Conservation (phyloP, 2,888 invertebrate genomes). For the Drosophila leonis region DNA sequence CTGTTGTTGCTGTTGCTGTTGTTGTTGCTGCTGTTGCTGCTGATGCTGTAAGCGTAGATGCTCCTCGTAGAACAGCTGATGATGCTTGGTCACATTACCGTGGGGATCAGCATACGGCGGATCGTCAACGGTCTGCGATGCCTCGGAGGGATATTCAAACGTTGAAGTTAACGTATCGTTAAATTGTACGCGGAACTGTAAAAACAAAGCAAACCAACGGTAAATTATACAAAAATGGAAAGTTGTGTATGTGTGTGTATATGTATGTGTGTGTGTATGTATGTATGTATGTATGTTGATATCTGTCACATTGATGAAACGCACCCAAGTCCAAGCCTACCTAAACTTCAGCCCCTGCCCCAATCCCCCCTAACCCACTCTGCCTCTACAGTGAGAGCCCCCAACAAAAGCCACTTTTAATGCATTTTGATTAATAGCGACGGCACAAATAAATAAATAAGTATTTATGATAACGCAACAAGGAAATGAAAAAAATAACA, state of each 20-base stretch:
- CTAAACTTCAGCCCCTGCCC: not conserved
- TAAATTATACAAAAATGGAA: constrained; percentile 2
- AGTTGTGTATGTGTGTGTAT: constrained; percentile 28
- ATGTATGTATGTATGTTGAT: constrained; percentile 42
- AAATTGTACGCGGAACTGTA: constrained; percentile 95
- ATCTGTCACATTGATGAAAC: constrained; percentile 66
- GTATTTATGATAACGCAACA: constrained; percentile 44
- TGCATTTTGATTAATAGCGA: constrained; percentile 67
- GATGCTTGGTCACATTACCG: constrained; percentile 70
- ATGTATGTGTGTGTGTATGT: not conserved
- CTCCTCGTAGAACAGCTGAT: constrained; percentile 71
- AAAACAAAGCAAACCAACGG: constrained; percentile 75
- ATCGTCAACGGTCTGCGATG: constrained; percentile 91
- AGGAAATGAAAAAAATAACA: constrained; percentile 27
- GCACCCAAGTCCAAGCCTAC: constrained; percentile 39
- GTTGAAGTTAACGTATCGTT: constrained; percentile 94
- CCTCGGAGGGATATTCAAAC: constrained; percentile 97
- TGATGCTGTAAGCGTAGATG: constrained; percentile 65
- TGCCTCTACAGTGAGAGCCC: constrained; percentile 6
- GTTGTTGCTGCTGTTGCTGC: constrained; percentile 44
- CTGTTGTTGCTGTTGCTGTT: constrained; percentile 56
- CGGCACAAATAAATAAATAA: constrained; percentile 46
- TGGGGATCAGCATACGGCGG: constrained; percentile 82
- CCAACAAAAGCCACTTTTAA: constrained; percentile 50
- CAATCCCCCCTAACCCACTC: fast-evolving